Conservation (phyloP, 2,113 vertebrate genomes). For the Corydoras sp. region DNA sequence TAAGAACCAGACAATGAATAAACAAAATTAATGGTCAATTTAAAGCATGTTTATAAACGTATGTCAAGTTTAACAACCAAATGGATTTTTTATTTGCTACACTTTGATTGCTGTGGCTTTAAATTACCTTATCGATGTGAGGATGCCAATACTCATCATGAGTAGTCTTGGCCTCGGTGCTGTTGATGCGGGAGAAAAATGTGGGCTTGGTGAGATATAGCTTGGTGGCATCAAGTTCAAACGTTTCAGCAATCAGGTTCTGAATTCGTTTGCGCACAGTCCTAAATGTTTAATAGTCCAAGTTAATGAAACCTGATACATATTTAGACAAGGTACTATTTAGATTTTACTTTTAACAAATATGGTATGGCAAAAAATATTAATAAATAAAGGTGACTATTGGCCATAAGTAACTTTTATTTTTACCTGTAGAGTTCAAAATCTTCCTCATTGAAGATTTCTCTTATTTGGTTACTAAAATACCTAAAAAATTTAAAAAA, state of each 20-base stretch:
- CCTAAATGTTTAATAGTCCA: constrained; percentile 36
- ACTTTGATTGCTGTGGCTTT: not conserved
- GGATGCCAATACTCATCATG: constrained; percentile 97
- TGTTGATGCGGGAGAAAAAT: constrained; percentile 96
- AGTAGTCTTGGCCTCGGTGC: constrained; percentile 74
- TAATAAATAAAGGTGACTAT: not conserved
- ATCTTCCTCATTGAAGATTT: not conserved
- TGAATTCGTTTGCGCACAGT: constrained; percentile 79
- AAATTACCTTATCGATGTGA: constrained; percentile 85
- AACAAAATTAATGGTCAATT: too few species aligned
- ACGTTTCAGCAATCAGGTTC: constrained; percentile 70
- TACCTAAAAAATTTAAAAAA: not conserved
- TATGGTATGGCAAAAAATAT: too few species aligned
- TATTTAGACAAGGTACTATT: too few species aligned
- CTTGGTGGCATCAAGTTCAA: constrained; percentile 68
- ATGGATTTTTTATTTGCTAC: too few species aligned
- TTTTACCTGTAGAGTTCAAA: not conserved
- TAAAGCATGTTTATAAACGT: too few species aligned
- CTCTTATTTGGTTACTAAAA: not conserved
- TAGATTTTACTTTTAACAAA: too few species aligned
- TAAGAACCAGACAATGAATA: too few species aligned
- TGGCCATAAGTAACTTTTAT: not conserved
- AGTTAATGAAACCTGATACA: not conserved
- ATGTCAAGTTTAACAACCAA: too few species aligned
- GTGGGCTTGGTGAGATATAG: constrained; percentile 93